Percentiles rank a stretch among this genome's conserved stretches.
These are phyloP conservation scores for Rafetus swinhoei DNA, from an alignment of 2,113 vertebrate genomes.

Conservation along the genomic window DNA sequence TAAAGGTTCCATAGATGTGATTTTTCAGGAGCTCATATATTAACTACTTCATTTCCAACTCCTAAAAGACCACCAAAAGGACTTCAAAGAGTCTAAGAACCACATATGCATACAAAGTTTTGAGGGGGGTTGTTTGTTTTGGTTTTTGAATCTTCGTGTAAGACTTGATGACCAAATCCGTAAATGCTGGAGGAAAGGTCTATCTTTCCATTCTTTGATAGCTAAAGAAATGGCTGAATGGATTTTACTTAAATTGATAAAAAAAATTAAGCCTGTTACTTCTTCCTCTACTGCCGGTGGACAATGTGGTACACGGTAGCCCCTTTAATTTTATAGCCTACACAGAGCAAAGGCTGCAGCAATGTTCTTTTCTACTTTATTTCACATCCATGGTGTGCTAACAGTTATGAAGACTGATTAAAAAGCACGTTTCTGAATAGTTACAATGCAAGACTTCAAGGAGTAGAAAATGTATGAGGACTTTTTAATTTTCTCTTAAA, in stretches of 20 bases:
- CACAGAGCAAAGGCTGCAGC: no score
- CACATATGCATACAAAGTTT: rapidly evolving
- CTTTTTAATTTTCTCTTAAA: no score
- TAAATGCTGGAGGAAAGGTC: not conserved
- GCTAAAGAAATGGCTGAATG: not conserved
- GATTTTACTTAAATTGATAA: not conserved
- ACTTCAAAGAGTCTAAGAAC: not conserved
- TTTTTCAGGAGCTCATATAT: not conserved
- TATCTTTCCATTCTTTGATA: not conserved
- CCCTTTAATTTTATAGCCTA: no score
- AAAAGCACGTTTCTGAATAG: no score
- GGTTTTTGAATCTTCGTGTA: not conserved
- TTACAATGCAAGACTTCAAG: no score
- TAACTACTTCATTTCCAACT: not conserved
- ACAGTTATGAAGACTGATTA: no score
- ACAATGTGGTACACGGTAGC: not conserved
- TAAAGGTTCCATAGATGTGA: not conserved
- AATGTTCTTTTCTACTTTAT: no score
- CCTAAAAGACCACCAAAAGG: not conserved
- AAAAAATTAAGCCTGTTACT: no score
- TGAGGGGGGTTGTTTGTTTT: not conserved
- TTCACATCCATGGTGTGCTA: no score
- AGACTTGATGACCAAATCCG: not conserved
- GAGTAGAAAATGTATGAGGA: no score
- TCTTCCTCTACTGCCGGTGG: not conserved